These are phyloP conservation scores for Prionace glauca DNA, from an alignment of 2,797 vertebrate species.

Conservation along the genomic window DNA sequence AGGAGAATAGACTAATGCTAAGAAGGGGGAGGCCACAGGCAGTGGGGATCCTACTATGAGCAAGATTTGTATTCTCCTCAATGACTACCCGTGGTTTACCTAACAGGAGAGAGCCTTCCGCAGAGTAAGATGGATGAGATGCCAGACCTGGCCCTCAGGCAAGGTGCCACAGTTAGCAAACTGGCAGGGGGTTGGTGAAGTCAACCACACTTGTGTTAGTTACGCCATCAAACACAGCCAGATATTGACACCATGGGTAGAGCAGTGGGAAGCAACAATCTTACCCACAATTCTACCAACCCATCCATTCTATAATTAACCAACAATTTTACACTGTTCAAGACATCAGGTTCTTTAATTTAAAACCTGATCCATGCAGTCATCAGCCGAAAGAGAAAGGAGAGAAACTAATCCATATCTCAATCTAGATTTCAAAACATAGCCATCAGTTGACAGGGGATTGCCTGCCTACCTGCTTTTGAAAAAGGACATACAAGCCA, in stretches of 20 bases:
- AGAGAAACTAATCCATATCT: not conserved
- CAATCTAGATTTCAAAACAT: not conserved
- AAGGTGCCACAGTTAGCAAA: not conserved
- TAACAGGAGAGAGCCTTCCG: not conserved
- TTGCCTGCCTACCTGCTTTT: not conserved
- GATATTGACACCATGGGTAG: not conserved
- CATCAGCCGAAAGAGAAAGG: constrained; percentile 1
- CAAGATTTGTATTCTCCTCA: not conserved
- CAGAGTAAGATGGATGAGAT: constrained; percentile 33
- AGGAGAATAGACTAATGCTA: not conserved
- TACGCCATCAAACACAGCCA: not conserved
- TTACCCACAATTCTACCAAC: not conserved
- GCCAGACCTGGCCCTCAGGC: not conserved
- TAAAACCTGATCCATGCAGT: not conserved
- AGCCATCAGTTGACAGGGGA: not conserved
- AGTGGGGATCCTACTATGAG: not conserved
- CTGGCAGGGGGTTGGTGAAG: not conserved
- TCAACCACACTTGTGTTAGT: not conserved
- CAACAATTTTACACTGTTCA: not conserved
- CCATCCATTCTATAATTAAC: not conserved
- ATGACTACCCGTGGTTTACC: not conserved
- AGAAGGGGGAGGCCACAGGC: not conserved
- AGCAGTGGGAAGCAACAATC: not conserved
- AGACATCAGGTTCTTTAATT: not conserved
- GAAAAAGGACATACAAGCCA: too few relatives aligned